A percentile compares a stretch with the other conserved stretches of the same genome.
Evolutionary conservation across 2,797 vertebrate genomes (phyloP).

Genomic region (Muscicapa striata): DNA sequence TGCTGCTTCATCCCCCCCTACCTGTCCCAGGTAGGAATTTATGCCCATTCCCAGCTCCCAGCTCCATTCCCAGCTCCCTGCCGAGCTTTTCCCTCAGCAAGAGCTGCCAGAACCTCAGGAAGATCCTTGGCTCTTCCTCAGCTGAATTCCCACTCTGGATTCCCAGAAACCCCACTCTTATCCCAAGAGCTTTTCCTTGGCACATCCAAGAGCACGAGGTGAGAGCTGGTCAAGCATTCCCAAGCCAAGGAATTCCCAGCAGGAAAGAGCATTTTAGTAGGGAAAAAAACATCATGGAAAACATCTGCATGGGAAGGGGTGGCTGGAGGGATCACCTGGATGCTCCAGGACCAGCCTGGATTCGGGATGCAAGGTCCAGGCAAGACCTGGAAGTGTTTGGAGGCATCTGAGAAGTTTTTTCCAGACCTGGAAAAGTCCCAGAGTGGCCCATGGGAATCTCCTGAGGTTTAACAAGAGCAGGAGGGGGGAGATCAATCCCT

Average conservation of each 20-base stretch:
- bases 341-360: neutral
- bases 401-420: neutral
- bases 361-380: neutral
- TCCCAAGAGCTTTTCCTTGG: rapidly evolving
- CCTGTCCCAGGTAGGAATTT: neutral
- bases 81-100: neutral
- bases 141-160: neutral
- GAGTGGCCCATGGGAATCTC: neutral
- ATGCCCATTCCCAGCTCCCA: neutral
- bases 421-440: neutral
- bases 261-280: neutral
- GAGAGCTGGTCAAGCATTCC: rapidly evolving
- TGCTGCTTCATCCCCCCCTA: neutral
- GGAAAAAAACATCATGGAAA: rapidly evolving
- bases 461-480: neutral
- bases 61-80: neutral
- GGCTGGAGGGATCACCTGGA: rapidly evolving
- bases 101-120: rapidly evolving
- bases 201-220: rapidly evolving
- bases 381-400: neutral
- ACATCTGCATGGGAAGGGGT: rapidly evolving
- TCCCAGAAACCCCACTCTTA: neutral
- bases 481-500: neutral
- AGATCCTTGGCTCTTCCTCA: neutral
- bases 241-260: neutral